Evolutionary conservation across 2,797 vertebrate species (phyloP).

Genomic region (Thunnus albacares): DNA sequence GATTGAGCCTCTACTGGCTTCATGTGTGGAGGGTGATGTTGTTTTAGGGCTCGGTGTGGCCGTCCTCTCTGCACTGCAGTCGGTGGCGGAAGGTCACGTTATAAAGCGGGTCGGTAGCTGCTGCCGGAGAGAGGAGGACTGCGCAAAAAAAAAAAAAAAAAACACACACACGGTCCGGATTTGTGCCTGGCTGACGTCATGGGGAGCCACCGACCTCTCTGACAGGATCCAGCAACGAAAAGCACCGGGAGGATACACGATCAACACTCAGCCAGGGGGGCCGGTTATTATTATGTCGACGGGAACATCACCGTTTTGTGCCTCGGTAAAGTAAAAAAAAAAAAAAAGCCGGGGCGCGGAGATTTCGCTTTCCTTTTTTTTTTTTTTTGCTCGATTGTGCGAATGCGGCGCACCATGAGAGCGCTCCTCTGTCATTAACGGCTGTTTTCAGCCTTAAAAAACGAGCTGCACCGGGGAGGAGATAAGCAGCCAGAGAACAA

Average conservation of each 20-base stretch:
- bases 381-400: constrained; percentile 2
- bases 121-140: constrained; percentile 73
- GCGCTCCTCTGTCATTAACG: constrained; percentile 57
- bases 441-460: constrained; percentile 55
- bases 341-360: neutral
- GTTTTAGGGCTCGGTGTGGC: neutral
- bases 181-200: constrained; percentile 85
- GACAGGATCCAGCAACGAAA: constrained; percentile 70
- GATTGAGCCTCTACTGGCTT: neutral
- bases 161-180: constrained; percentile 80
- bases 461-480: constrained; percentile 45
- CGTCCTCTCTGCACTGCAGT: constrained; percentile 83
- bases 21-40: neutral
- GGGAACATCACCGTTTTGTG: constrained; percentile 27
- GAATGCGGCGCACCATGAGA: constrained; percentile 44
- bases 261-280: constrained; percentile 54
- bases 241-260: constrained; percentile 55
- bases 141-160: constrained; percentile 75
- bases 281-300: constrained; percentile 53
- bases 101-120: constrained; percentile 60
- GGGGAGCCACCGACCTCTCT: constrained; percentile 81
- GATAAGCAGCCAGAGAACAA: constrained; percentile 73
- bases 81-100: constrained; percentile 81
- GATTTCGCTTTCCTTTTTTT: neutral
- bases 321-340: neutral